Conservation (phyloP, 37 sponge, comb jelly and placozoan genomes). For the Beroe ovata region DNA sequence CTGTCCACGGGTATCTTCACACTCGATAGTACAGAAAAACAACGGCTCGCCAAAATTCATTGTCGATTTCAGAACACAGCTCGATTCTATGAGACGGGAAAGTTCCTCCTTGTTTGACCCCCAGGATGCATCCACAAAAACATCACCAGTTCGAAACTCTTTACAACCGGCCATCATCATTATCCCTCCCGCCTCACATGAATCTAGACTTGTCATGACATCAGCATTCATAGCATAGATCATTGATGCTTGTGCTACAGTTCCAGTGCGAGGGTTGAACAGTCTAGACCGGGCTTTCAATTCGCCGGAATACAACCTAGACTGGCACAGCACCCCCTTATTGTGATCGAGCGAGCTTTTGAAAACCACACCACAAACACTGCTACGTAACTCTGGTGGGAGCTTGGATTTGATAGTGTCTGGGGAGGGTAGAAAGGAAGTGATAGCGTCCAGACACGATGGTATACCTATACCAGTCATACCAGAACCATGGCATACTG, state of each 20-base stretch:
- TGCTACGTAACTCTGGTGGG: neutral
- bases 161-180: constrained; percentile 34
- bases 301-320: constrained; percentile 1
- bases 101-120: neutral
- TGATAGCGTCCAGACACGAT: neutral
- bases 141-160: constrained; percentile 57
- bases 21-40: constrained; percentile 31
- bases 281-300: neutral
- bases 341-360: constrained; percentile 45
- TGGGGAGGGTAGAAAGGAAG: neutral
- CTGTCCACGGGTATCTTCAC: neutral
- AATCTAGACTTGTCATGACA: neutral
- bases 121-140: neutral
- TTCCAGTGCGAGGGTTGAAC: neutral
- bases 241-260: neutral
- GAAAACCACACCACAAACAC: constrained; percentile 40
- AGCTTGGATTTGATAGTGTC: neutral
- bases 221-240: neutral
- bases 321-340: constrained; percentile 16
- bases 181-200: neutral
- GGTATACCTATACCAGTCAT: constrained; percentile 29
- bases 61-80: neutral
- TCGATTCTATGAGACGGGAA: neutral
- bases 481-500: constrained; percentile 21
- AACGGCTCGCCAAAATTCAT: neutral